These are phyloP conservation scores for Mizuhopecten yessoensis DNA, from an alignment of 1,140 invertebrate genomes.

Conservation along the genomic window DNA sequence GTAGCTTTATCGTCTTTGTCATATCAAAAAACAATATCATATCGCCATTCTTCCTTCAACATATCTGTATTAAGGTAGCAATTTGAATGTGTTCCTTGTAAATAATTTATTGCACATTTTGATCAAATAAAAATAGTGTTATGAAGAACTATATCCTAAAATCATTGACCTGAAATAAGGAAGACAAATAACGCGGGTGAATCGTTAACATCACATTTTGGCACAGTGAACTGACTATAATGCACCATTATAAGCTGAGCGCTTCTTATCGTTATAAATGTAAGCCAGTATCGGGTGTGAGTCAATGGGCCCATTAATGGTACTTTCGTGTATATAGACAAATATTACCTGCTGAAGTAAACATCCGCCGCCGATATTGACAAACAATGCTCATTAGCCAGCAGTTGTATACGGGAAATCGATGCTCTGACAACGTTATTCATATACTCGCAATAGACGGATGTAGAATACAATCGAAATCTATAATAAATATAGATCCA, in stretches of 20 bases:
- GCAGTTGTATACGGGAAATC: not conserved
- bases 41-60: not conserved
- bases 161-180: too few relatives aligned
- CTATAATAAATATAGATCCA: too few relatives aligned
- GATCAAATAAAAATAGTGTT: too few relatives aligned
- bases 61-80: not conserved
- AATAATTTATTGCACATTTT: too few relatives aligned
- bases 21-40: not conserved
- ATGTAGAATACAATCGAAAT: too few relatives aligned
- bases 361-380: not conserved
- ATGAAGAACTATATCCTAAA: too few relatives aligned
- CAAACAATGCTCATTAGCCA: not conserved
- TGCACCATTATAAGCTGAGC: not conserved
- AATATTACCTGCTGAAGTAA: conserved; percentile 2
- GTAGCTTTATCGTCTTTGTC: too few relatives aligned
- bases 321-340: not conserved
- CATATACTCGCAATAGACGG: too few relatives aligned
- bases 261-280: not conserved
- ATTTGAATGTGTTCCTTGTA: not conserved
- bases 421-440: not conserved
- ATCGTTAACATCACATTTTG: not conserved
- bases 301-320: not conserved
- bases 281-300: not conserved
- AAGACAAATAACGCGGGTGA: too few relatives aligned
- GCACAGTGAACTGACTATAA: not conserved